These are phyloP conservation scores for Polyergus mexicanus DNA, from an alignment of 1,140 invertebrate genomes.

Conservation along the genomic window DNA sequence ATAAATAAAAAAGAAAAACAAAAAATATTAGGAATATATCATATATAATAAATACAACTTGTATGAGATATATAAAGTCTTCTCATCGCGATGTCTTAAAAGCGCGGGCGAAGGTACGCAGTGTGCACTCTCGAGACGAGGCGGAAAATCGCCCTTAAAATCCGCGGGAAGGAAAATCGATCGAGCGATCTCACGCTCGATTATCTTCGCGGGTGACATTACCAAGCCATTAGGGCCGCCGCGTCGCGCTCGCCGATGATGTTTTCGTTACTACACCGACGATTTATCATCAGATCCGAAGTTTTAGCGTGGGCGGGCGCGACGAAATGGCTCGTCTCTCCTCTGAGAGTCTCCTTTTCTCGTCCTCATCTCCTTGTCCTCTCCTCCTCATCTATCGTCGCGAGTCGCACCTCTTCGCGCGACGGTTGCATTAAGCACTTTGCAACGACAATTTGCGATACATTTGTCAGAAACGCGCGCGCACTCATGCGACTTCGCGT, in stretches of 20 bases:
- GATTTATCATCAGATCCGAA: constrained; percentile 77
- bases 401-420: constrained; percentile 65
- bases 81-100: constrained; percentile 13
- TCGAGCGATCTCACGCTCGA: constrained; percentile 82
- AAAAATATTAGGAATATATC: not conserved
- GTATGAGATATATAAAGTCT: not conserved
- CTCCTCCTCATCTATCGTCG: constrained; percentile 63
- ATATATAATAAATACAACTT: not conserved
- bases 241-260: constrained; percentile 77
- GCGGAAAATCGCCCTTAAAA: constrained; percentile 67
- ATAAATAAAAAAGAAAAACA: not conserved
- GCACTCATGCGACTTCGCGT: constrained; percentile 41
- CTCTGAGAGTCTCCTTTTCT: constrained; percentile 68
- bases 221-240: constrained; percentile 80
- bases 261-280: constrained; percentile 76
- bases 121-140: constrained; percentile 27
- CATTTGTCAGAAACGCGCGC: constrained; percentile 80
- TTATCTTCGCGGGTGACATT: constrained; percentile 83
- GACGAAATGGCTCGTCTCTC: constrained; percentile 73
- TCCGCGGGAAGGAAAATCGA: constrained; percentile 64
- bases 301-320: constrained; percentile 69
- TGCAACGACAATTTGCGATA: constrained; percentile 86
- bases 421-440: constrained; percentile 85
- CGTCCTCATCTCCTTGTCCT: constrained; percentile 60
- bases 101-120: constrained; percentile 18